phyloP scores from a whole-genome alignment of 2,888 invertebrate species.

The Pecten maximus region DNA sequence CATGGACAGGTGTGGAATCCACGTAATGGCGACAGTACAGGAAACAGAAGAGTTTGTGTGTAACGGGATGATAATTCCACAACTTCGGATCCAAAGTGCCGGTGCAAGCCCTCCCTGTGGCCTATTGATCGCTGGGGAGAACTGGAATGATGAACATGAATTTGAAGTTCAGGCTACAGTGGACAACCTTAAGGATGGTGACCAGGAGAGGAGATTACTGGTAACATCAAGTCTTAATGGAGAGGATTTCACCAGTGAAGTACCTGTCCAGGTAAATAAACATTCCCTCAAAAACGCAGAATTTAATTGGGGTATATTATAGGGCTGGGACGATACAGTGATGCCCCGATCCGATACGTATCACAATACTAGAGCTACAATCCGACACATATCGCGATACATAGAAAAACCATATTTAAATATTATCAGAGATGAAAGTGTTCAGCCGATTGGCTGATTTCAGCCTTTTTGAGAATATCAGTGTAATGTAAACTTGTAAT shows the following conservation, averaged over 20 bases:
- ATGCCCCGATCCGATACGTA: too few species aligned
- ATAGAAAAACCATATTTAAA: too few species aligned
- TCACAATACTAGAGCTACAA: too few species aligned
- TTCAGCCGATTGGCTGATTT: too few species aligned
- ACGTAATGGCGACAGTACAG: slow-evolving; percentile 22
- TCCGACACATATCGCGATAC: too few species aligned
- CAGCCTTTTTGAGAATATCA: too few species aligned
- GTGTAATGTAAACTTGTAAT: too few species aligned
- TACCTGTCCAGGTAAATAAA: neutral
- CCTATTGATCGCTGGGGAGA: slow-evolving; percentile 46
- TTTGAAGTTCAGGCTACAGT: slow-evolving; percentile 61
- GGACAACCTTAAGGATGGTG: slow-evolving; percentile 63
- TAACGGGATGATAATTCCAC: slow-evolving; percentile 40
- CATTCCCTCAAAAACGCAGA: too few species aligned
- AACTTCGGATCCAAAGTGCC: slow-evolving; percentile 35
- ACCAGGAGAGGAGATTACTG: slow-evolving; percentile 58
- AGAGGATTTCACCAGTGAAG: neutral
- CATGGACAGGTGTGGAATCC: slow-evolving; percentile 33
- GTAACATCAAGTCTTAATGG: slow-evolving; percentile 35
- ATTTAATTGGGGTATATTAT: too few species aligned
- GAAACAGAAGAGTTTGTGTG: slow-evolving; percentile 41
- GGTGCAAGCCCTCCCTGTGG: slow-evolving; percentile 19
- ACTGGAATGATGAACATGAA: slow-evolving; percentile 59
- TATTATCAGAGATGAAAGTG: too few species aligned
- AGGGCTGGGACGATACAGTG: too few species aligned